A percentile compares a stretch with the other conserved stretches of the same genome.
These are phyloP conservation scores for Butastur rufipennis DNA, from an alignment of 2,113 vertebrate genomes.

Conservation along the genomic window DNA sequence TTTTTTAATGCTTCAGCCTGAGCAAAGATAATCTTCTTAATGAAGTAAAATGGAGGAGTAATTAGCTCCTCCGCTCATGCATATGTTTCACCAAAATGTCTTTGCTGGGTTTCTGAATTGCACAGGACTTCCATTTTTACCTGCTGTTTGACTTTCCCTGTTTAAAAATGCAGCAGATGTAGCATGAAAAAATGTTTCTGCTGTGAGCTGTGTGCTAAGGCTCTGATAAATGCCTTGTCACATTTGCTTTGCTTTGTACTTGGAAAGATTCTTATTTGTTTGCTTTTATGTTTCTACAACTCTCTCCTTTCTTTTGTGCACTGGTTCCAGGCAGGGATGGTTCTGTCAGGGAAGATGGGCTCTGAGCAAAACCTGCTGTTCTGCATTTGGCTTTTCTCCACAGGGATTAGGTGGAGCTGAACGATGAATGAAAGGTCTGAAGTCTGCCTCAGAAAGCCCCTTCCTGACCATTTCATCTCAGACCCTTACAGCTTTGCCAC, in stretches of 20 bases:
- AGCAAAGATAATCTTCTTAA: conserved; percentile 50
- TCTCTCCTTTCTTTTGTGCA: neutral
- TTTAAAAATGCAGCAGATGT: neutral
- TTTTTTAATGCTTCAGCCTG: conserved; percentile 18
- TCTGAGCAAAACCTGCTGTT: neutral
- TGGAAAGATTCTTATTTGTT: conserved; percentile 42
- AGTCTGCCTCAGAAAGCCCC: neutral
- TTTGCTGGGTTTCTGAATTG: neutral
- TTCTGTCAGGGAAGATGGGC: neutral
- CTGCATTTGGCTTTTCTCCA: neutral
- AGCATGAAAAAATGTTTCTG: neutral
- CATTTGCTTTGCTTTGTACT: conserved; percentile 31
- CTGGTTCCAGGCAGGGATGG: neutral
- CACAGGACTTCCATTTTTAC: neutral
- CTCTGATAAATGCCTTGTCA: conserved; percentile 13
- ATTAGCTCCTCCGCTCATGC: neutral
- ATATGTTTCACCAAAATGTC: neutral
- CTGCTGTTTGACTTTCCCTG: neutral
- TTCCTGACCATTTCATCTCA: neutral
- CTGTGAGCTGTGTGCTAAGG: neutral
- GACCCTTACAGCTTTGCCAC: neutral
- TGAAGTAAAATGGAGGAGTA: conserved; percentile 27
- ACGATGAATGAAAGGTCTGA: neutral
- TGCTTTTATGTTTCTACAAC: conserved; percentile 16
- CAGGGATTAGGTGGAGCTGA: neutral